Evolutionary conservation across 2,113 vertebrate species (phyloP), one percentile per base, ranked within the genome.

Genomic region (Hucho hucho): DNA sequence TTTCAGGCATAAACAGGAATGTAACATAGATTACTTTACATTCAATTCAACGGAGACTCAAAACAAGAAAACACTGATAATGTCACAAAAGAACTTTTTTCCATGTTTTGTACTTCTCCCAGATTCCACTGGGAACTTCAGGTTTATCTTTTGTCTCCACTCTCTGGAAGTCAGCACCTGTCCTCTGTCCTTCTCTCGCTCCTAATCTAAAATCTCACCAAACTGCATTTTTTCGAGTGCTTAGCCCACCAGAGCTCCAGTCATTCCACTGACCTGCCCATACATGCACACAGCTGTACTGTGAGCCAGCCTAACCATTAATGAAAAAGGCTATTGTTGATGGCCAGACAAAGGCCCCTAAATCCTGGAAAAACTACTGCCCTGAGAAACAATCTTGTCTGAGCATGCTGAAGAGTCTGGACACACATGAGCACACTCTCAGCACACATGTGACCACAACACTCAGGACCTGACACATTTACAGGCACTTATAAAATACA

Each of bases 191-290:
- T 79, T 79, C 73, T 83, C 74, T 78, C 29, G 11, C 72, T 69
- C 76, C 83, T 85, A 83, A 89, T 90, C 89, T 90, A 85, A 77
- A 91, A 92, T 90, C 93, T 93, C 86, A 90, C 90, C 90, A 85
- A 90, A 92, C 92, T 79, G 81, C 93, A 93, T 94, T 93, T 91
- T 91, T 93, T 32, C 56, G 74, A 80, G 83, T 67, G 75, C 78
- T 92, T 86, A 87, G 87, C 89, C 91, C 90, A 92, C 91, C 89
- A 74, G 79, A 88, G 89, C 89, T 87, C 73, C 87, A 92, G 84
- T 89, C 85, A 89, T 91, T 90, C 88, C 81, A 64, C 86, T 86
- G 88, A 83, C 91, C 86, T 93, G 93, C 80, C 92, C 79, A 46
- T 87, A 93, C 92, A 91, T 64, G 93, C 76, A 87, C 47, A 75